A percentile compares a stretch with the other conserved stretches of the same genome.
These are phyloP conservation scores for Azorinus chamasolen DNA, from an alignment of 2,888 invertebrate genomes.

Conservation along the genomic window DNA sequence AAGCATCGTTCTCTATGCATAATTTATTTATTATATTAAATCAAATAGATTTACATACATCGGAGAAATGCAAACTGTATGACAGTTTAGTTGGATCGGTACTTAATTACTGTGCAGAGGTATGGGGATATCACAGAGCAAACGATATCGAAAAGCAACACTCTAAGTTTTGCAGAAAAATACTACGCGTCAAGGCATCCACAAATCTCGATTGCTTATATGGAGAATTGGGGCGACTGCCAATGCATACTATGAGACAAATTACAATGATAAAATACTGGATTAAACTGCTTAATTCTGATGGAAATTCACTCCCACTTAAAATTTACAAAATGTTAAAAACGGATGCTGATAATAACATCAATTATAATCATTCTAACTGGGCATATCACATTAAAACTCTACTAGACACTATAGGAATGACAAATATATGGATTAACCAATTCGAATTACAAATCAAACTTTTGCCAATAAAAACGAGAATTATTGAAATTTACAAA, in stretches of 20 bases:
- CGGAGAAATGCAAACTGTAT: constrained; percentile 16
- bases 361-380: constrained; percentile 6
- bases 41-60: background rate
- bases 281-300: constrained; percentile 3
- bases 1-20: constrained; percentile 17
- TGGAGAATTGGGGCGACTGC: constrained; percentile 13
- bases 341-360: constrained; percentile 12
- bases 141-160: background rate
- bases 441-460: background rate
- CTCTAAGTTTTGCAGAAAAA: constrained; percentile 10
- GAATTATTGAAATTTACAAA: constrained; percentile 21
- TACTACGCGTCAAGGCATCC: constrained; percentile 12
- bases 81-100: constrained; percentile 1
- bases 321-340: constrained; percentile 12
- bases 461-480: constrained; percentile 5
- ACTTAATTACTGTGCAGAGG: background rate
- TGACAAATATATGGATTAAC: constrained; percentile 21
- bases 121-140: background rate
- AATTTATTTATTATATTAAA: constrained; percentile 9
- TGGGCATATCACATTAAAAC: constrained; percentile 28
- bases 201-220: constrained; percentile 9
- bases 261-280: constrained; percentile 13
- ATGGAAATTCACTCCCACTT: background rate
- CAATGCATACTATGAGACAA: constrained; percentile 2
- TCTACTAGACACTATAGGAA: background rate